Evolutionary conservation across 2,888 invertebrate genomes (phyloP).

Genomic region (Lasioglossum morio): DNA sequence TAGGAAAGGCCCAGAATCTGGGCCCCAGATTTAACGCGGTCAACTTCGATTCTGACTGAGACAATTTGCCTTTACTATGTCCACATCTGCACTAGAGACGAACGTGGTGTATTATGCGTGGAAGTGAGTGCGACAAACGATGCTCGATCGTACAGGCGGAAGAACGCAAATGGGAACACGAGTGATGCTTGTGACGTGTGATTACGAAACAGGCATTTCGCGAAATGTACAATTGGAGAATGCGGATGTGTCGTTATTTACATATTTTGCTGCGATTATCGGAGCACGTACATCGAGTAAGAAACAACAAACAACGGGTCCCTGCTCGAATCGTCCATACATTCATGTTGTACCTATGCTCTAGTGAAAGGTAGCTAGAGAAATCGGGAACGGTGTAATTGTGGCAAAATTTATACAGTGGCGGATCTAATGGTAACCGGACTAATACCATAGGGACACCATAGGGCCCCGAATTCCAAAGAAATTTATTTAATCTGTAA

Average conservation of each 20-base stretch:
- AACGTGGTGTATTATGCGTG: conserved; percentile 1
- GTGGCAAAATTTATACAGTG: not conserved
- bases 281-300: conserved; percentile 45
- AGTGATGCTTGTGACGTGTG: conserved; percentile 50
- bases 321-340: conserved; percentile 27
- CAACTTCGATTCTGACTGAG: no score
- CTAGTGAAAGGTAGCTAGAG: conserved; percentile 21
- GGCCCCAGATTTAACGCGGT: no score
- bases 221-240: conserved; percentile 55
- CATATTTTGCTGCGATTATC: conserved; percentile 29
- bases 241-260: conserved; percentile 57
- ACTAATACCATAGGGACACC: no score
- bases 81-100: no score
- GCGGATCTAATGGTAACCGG: no score
- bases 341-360: conserved; percentile 17
- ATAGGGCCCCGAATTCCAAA: no score
- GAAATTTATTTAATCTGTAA: no score
- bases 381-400: conserved; percentile 6
- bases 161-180: conserved; percentile 9
- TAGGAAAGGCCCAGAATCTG: no score
- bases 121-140: conserved; percentile 49
- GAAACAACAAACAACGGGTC: conserved; percentile 26
- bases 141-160: conserved; percentile 47
- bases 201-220: conserved; percentile 55
- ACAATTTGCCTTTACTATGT: no score